A percentile compares a stretch with the other conserved stretches of the same genome.
Evolutionary conservation across 2,113 vertebrate species (phyloP).

Genomic region (Ovibos moschatus): DNA sequence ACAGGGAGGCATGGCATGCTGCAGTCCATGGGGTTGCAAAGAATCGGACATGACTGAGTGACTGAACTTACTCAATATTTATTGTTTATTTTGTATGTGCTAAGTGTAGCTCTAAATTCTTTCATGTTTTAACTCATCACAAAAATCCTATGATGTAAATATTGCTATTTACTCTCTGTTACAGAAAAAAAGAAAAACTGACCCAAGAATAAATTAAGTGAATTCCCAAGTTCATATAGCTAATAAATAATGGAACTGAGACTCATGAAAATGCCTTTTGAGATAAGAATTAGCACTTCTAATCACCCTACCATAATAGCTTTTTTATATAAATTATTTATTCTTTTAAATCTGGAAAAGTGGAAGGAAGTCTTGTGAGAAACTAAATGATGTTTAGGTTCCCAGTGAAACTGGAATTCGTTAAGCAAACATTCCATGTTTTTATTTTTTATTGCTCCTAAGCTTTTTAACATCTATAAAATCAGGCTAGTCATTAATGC

Average conservation of each 20-base stretch:
- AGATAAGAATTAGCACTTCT: neutral
- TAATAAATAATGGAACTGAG: neutral
- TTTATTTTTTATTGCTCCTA: neutral
- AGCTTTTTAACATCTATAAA: neutral
- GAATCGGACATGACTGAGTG: accelerated
- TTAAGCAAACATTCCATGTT: neutral
- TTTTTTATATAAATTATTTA: neutral
- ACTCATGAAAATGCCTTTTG: neutral
- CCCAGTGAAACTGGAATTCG: neutral
- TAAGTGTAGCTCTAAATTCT: neutral
- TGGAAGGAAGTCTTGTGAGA: neutral
- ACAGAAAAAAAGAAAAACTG: neutral
- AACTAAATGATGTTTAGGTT: neutral
- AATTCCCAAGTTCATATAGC: neutral
- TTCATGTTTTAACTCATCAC: neutral
- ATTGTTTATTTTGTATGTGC: neutral
- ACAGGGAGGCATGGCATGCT: neutral
- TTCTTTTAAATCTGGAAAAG: neutral
- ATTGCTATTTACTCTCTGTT: neutral
- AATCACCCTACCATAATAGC: neutral
- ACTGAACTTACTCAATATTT: neutral
- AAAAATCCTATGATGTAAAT: neutral
- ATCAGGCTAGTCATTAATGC: neutral
- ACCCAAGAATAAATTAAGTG: neutral
- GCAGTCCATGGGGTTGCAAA: neutral